Evolutionary conservation across 1,140 invertebrate species (phyloP).

Genomic region (Drosophila pseudoananassae): DNA sequence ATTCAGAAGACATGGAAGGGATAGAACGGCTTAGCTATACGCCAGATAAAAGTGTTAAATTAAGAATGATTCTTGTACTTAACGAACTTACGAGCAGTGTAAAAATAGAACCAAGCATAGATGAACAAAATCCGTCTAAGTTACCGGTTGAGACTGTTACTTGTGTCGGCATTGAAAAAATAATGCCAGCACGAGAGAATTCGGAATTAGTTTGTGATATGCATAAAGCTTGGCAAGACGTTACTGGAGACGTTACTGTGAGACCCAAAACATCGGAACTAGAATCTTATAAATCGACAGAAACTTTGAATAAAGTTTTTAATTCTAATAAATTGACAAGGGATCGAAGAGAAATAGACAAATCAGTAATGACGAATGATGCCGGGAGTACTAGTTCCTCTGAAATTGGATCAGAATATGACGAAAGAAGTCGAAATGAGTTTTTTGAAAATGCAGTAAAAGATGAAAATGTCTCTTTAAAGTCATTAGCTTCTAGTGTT

Average conservation of each 20-base stretch:
- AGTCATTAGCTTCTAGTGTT: conserved; percentile 90
- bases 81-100: conserved; percentile 90
- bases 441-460: conserved; percentile 1
- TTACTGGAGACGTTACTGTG: conserved; percentile 59
- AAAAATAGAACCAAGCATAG: conserved; percentile 69
- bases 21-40: conserved; percentile 79
- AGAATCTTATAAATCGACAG: conserved; percentile 17
- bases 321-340: conserved; percentile 41
- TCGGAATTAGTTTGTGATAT: conserved; percentile 72
- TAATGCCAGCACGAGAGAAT: conserved; percentile 38
- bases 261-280: conserved; percentile 18
- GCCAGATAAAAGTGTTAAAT: conserved; percentile 89
- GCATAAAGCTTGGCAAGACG: conserved; percentile 83
- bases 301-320: not conserved
- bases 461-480: conserved; percentile 7
- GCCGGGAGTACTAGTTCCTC: conserved; percentile 66
- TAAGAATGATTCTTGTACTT: conserved; percentile 91
- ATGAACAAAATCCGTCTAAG: not conserved
- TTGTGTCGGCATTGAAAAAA: not conserved
- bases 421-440: not conserved
- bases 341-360: conserved; percentile 13
- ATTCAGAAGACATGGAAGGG: not conserved
- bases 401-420: conserved; percentile 54
- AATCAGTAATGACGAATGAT: not conserved
- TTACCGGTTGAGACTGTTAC: not conserved